Evolutionary conservation across 2,888 invertebrate species (phyloP), one percentile per base, ranked within the genome.

Genomic region (Sesia bembeciformis): DNA sequence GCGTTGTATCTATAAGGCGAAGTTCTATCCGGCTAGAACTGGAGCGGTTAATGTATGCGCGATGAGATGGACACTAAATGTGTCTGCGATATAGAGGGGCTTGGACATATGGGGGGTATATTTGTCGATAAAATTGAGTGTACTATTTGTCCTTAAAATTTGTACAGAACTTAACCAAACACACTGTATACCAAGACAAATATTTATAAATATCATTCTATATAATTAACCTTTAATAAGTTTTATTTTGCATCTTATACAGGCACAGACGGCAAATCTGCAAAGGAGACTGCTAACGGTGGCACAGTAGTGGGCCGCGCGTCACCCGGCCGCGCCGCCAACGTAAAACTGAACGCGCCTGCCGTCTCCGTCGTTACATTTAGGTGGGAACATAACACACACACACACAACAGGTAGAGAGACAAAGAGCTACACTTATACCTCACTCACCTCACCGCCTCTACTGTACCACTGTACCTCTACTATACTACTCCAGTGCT

Each of bases 331-430:
- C 81, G 88, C 64, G 78, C 82, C 65, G 89, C 89, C 63, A 87
- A 85, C 77, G 88, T 90, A 51, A 87, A 87, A 60, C 82, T 90
- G 40, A 86, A 87, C 79, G 91, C 94, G 75, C 95, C 95, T 68
- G 94, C 95, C 69, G 94, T 96, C 81, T 95, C 95, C 84, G 95
- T 96, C 84, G 96, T 96, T 90, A 96, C 96, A 90, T 96, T 96
- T 94, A 96, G 96, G 96, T 96, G 94, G 94, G 94, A 93, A 91
- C 90, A 90, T 90, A 91, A 90, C 91, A 87, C 83, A 76, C 70
- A 78, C 81, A 83, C 85, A 82, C 90, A 84, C 90, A 78, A 86
- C 91, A 91, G 92, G 92, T 92, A 92, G 93, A 93, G 91, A 91
- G 90, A 90, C 90, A 88, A 84, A 90, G 90, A 90, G 90, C 90